Percentiles rank a stretch among this genome's conserved stretches.
These are phyloP conservation scores for Xiphorhynchus elegans DNA, from an alignment of 2,113 vertebrate species.

Conservation along the genomic window DNA sequence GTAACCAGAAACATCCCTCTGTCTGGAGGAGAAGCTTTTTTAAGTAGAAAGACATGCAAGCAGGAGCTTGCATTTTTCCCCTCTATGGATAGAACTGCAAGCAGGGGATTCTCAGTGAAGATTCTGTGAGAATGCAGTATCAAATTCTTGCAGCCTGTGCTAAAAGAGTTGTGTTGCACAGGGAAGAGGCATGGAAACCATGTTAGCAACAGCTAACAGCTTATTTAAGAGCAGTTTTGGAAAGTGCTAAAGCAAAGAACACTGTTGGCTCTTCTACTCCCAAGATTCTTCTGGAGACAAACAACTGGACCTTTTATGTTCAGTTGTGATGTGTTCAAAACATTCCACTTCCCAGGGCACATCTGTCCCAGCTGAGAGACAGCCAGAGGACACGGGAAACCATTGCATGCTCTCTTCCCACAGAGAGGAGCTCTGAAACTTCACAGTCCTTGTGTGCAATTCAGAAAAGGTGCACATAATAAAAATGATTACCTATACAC, in stretches of 20 bases:
- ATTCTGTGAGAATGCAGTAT: not conserved
- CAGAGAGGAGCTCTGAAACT: not conserved
- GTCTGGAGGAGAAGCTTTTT: not conserved
- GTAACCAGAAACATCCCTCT: too few relatives aligned
- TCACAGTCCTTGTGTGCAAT: not conserved
- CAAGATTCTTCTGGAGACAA: not conserved
- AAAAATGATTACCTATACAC: constrained; percentile 3
- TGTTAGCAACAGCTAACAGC: not conserved
- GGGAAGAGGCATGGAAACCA: not conserved
- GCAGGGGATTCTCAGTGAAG: not conserved
- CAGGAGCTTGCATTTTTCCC: not conserved
- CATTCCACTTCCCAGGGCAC: not conserved
- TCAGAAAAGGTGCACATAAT: constrained; percentile 2
- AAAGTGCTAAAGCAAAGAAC: not conserved
- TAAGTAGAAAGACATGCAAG: not conserved
- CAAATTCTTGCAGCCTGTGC: not conserved
- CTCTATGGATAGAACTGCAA: not conserved
- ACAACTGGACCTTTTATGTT: not conserved
- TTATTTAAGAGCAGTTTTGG: not conserved
- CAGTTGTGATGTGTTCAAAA: rapidly evolving
- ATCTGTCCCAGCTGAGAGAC: not conserved
- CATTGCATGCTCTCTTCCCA: not conserved
- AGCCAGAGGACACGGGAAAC: not conserved
- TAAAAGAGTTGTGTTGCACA: not conserved
- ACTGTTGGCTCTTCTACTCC: not conserved